phyloP scores from a whole-genome alignment of 2,113 vertebrate species.

The Indri indri region DNA sequence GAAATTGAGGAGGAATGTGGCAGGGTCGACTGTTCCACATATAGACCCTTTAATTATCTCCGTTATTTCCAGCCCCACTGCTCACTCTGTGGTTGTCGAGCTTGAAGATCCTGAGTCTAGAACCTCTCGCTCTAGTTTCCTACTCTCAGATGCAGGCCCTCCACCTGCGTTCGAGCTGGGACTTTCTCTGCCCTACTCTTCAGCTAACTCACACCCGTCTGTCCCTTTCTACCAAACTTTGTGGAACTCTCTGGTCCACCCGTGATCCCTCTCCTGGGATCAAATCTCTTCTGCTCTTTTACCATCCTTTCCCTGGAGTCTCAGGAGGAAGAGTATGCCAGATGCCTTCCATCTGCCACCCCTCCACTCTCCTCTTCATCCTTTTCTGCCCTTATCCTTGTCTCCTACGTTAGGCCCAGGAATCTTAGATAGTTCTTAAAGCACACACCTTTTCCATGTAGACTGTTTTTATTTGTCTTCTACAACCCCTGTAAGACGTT shows the following conservation, averaged over 20 bases:
- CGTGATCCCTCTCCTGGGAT: background rate
- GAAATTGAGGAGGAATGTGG: background rate
- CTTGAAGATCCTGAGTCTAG: background rate
- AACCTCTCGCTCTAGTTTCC: background rate
- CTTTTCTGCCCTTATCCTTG: background rate
- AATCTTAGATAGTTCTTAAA: background rate
- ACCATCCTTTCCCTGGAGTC: background rate
- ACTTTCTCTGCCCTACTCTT: background rate
- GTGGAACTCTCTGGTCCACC: background rate
- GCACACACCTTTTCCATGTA: background rate
- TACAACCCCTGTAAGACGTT: background rate
- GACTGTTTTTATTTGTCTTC: background rate
- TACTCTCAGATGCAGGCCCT: background rate
- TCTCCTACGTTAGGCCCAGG: no score
- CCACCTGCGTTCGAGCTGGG: background rate
- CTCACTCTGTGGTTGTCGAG: background rate
- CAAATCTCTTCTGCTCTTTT: background rate
- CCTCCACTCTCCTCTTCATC: background rate
- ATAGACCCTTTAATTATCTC: background rate
- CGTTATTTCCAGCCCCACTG: background rate
- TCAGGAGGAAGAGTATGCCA: background rate
- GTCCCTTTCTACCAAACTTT: background rate
- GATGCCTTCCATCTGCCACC: background rate
- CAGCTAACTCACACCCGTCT: background rate
- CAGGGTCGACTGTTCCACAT: background rate